Evolutionary conservation across 2,888 invertebrate genomes (phyloP).

Genomic region (Rapana venosa): DNA sequence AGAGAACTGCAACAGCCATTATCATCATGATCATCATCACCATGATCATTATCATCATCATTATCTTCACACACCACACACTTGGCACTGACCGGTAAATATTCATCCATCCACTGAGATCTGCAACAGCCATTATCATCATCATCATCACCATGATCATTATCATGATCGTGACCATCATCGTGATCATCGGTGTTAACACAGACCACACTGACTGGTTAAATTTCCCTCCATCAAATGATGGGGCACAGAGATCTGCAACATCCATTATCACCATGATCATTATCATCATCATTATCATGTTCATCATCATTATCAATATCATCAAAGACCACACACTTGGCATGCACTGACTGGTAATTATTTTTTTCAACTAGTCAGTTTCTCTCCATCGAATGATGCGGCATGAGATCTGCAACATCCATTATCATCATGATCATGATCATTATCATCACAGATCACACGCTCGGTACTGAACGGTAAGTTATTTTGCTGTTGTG

Average conservation of each 20-base stretch:
- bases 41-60: constrained; percentile 18
- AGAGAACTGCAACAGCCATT: background rate
- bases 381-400: too few relatives aligned
- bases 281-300: constrained; percentile 6
- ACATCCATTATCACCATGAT: background rate
- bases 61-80: constrained; percentile 80
- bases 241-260: background rate
- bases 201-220: constrained; percentile 86
- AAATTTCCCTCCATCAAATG: constrained; percentile 96
- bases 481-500: too few relatives aligned
- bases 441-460: too few relatives aligned
- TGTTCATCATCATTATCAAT: background rate
- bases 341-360: too few relatives aligned
- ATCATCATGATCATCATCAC: constrained; percentile 8
- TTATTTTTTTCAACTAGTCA: too few relatives aligned
- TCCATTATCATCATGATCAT: too few relatives aligned
- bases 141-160: constrained; percentile 3
- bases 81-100: constrained; percentile 94
- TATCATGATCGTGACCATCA: constrained; percentile 20
- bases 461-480: too few relatives aligned
- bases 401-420: too few relatives aligned
- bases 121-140: background rate
- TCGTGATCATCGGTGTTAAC: background rate
- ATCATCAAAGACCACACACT: too few relatives aligned
- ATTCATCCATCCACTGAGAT: constrained; percentile 92